A percentile compares a stretch with the other conserved stretches of the same genome.
These are phyloP conservation scores for Sepioteuthis lessoniana DNA, from an alignment of 2,888 invertebrate genomes.

Conservation along the genomic window DNA sequence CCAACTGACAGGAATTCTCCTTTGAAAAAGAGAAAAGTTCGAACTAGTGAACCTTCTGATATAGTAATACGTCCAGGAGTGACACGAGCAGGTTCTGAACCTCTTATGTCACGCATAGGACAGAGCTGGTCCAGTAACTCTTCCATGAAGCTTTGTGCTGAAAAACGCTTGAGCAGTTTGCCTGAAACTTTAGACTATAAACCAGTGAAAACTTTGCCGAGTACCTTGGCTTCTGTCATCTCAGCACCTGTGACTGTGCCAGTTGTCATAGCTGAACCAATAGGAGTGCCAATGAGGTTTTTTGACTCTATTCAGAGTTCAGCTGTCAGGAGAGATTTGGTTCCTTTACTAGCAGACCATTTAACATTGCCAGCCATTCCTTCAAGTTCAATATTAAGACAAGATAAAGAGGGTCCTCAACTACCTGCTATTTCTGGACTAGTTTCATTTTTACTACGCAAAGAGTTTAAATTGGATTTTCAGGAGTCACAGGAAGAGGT, in stretches of 20 bases:
- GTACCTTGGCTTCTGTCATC: neutral
- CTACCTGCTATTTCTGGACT: neutral
- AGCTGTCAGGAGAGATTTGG: neutral
- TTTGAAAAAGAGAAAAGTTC: conserved; percentile 48
- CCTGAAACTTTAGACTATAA: conserved; percentile 42
- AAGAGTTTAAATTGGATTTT: neutral
- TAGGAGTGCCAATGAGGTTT: conserved; percentile 48
- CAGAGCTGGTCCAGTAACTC: neutral
- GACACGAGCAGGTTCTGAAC: conserved; percentile 45
- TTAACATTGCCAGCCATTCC: conserved; percentile 48
- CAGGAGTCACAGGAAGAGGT: neutral
- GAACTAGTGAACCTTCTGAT: conserved; percentile 15
- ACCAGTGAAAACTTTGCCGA: neutral
- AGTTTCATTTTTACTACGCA: neutral
- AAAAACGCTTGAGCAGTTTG: conserved; percentile 42
- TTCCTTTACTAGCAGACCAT: conserved; percentile 35
- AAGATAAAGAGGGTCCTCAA: neutral
- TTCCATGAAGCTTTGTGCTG: conserved; percentile 2
- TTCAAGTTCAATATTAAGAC: neutral
- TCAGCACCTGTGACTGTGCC: conserved; percentile 55
- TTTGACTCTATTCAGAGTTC: conserved; percentile 44
- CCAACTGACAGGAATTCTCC: conserved; percentile 43
- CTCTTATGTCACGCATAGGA: conserved; percentile 1
- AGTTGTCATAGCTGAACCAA: conserved; percentile 58
- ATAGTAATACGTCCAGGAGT: conserved; percentile 40